These are phyloP conservation scores for Tubulanus polymorphus DNA, from an alignment of 2,888 invertebrate genomes.

Conservation along the genomic window DNA sequence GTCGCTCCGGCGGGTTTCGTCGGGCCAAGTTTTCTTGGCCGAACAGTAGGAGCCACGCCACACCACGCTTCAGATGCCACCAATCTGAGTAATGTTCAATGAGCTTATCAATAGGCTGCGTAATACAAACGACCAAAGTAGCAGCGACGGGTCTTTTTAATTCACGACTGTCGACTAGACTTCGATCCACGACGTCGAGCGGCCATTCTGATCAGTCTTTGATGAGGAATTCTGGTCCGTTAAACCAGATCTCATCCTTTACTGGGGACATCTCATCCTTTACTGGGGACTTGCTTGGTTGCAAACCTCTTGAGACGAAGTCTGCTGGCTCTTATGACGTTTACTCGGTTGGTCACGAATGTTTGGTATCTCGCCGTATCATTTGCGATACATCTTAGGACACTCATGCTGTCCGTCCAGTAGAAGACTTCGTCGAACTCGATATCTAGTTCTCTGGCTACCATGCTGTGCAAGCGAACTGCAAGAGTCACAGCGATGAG, in stretches of 20 bases:
- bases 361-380: constrained; percentile 12
- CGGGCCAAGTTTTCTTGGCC: too few species aligned
- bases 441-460: constrained; percentile 11
- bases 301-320: constrained; percentile 9
- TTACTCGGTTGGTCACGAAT: constrained; percentile 16
- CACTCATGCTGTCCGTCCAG: constrained; percentile 18
- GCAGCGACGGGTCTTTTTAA: too few species aligned
- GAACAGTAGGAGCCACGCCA: too few species aligned
- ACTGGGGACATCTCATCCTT: not conserved
- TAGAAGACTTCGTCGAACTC: constrained; percentile 10
- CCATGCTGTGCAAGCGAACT: not conserved
- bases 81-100: too few species aligned
- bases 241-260: constrained; percentile 5
- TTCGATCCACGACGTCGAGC: too few species aligned
- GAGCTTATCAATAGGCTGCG: too few species aligned
- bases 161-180: too few species aligned
- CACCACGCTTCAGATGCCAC: too few species aligned
- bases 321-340: constrained; percentile 2
- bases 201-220: constrained; percentile 5
- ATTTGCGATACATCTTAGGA: constrained; percentile 14
- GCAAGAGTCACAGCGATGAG: constrained; percentile 4
- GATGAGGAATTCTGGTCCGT: constrained; percentile 13
- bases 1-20: too few species aligned
- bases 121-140: too few species aligned
- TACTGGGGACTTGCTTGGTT: too few species aligned